A percentile compares a stretch with the other conserved stretches of the same genome.
These are phyloP conservation scores for Mellivora capensis DNA, from an alignment of 2,113 vertebrate genomes.

Conservation along the genomic window DNA sequence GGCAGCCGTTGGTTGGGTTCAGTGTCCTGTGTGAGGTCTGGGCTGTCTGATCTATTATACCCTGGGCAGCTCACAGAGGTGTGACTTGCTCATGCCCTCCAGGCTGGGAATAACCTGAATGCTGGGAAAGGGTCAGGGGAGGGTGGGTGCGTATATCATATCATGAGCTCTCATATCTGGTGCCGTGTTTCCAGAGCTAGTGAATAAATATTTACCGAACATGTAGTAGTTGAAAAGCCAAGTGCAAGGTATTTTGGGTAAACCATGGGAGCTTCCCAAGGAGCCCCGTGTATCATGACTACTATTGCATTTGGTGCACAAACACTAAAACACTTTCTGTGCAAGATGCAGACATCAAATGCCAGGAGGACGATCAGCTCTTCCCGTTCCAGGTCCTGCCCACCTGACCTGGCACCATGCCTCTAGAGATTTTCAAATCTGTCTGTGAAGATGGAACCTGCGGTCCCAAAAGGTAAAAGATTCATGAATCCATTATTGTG, in stretches of 20 bases:
- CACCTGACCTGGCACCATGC: background rate
- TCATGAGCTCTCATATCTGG: background rate
- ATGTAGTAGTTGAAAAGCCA: background rate
- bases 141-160: accelerated
- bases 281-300: no score
- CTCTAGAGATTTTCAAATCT: background rate
- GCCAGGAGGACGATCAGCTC: accelerated
- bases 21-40: accelerated
- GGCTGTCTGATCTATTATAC: accelerated
- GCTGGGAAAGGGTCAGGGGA: background rate
- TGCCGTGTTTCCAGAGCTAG: background rate
- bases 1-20: background rate
- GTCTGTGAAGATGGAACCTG: background rate
- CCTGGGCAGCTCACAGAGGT: background rate
- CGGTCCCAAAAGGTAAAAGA: background rate
- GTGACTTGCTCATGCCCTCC: accelerated
- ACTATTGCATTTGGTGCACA: background rate
- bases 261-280: no score
- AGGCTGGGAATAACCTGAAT: no score
- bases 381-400: background rate
- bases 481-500: accelerated
- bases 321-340: background rate
- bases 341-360: accelerated
- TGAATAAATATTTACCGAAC: background rate
- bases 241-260: background rate